Conservation (phyloP, 2,113 vertebrate genomes). For the Spizaetus ornatus region DNA sequence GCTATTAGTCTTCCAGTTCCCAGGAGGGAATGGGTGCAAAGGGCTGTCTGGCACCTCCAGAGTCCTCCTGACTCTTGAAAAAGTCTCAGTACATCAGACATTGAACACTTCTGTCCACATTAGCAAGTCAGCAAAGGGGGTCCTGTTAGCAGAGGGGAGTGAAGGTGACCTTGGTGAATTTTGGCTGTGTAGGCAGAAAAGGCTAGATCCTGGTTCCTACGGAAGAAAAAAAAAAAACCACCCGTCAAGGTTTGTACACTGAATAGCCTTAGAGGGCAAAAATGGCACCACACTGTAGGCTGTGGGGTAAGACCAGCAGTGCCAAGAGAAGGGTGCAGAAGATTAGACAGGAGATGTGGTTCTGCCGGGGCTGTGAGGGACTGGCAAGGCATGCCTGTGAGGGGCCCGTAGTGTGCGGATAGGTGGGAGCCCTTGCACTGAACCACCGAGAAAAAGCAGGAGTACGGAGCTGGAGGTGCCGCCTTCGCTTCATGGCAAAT, state of each 20-base stretch:
- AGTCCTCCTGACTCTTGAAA: not conserved
- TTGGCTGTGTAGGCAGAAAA: not conserved
- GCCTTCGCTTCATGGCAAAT: not conserved
- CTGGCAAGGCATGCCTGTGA: not conserved
- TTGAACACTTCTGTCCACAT: not conserved
- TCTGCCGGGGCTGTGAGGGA: not conserved
- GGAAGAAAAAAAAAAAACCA: not conserved
- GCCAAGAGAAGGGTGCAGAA: not conserved
- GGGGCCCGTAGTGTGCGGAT: not conserved
- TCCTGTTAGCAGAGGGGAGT: not conserved
- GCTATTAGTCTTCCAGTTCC: not conserved
- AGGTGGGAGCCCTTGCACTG: not conserved
- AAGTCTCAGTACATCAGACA: not conserved
- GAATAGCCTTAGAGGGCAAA: not conserved
- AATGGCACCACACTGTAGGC: not conserved
- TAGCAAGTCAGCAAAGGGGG: not conserved
- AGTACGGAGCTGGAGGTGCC: not conserved
- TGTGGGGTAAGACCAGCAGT: not conserved
- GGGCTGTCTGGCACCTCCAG: not conserved
- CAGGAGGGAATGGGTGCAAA: not conserved
- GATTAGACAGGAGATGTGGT: not conserved
- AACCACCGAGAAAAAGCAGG: not conserved
- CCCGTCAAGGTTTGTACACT: not conserved
- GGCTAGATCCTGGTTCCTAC: not conserved
- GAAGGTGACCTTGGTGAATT: not conserved